These are phyloP conservation scores for Oscheius sp. DNA, from an alignment of 2,888 invertebrate genomes.

Conservation along the genomic window DNA sequence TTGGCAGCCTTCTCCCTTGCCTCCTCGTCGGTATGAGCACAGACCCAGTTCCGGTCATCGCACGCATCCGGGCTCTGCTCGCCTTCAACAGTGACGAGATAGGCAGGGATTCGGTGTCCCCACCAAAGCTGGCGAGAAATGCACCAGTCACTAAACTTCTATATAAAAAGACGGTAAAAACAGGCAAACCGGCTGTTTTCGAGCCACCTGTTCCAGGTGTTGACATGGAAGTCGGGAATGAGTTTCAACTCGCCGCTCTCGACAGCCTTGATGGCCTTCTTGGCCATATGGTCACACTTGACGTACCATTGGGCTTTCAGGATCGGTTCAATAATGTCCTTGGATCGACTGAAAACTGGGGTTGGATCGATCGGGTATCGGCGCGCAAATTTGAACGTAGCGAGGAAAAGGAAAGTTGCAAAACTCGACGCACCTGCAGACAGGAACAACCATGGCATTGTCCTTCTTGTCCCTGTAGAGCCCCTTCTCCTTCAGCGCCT, in stretches of 20 bases:
- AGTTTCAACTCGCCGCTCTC: slow-evolving; percentile 84
- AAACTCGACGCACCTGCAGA: slow-evolving; percentile 77
- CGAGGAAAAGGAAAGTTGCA: background rate
- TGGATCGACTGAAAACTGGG: slow-evolving; percentile 85
- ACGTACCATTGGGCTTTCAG: slow-evolving; percentile 98
- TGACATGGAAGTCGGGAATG: slow-evolving; percentile 89
- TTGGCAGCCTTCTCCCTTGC: slow-evolving; percentile 84
- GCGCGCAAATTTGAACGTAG: too few species aligned
- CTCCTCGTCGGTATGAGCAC: slow-evolving; percentile 80
- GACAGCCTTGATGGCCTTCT: slow-evolving; percentile 81
- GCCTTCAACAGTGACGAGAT: slow-evolving; percentile 79
- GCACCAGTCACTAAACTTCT: slow-evolving; percentile 88
- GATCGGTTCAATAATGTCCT: slow-evolving; percentile 95
- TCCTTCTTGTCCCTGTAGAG: slow-evolving; percentile 85
- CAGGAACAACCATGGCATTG: slow-evolving; percentile 95
- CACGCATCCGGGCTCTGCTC: slow-evolving; percentile 34
- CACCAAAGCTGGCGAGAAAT: slow-evolving; percentile 98
- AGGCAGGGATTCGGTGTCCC: slow-evolving; percentile 98
- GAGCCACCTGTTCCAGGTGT: slow-evolving; percentile 96
- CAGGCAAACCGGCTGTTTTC: slow-evolving; percentile 83
- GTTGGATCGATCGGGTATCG: background rate
- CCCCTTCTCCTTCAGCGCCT: slow-evolving; percentile 82
- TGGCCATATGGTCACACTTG: slow-evolving; percentile 86
- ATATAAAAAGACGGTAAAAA: background rate
- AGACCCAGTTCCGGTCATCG: slow-evolving; percentile 78